phyloP scores from a whole-genome alignment of 2,888 invertebrate genomes.

The Lobophora halterata region DNA sequence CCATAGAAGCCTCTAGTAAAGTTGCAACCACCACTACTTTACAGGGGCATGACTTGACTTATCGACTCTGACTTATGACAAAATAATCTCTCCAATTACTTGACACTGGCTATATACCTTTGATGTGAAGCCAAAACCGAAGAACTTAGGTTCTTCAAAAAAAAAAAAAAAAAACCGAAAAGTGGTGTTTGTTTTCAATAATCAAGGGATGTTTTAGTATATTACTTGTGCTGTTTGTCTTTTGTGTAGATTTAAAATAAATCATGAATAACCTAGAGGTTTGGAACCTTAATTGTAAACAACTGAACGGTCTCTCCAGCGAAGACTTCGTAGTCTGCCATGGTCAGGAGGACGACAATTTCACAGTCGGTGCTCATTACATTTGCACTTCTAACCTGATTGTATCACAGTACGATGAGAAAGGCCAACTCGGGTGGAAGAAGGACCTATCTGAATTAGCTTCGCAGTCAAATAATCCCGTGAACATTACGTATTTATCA shows the following conservation, averaged over 20 bases:
- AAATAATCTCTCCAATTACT: too few species aligned
- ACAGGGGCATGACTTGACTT: too few species aligned
- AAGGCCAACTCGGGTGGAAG: conserved; percentile 54
- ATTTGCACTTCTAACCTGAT: conserved; percentile 62
- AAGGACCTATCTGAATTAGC: conserved; percentile 51
- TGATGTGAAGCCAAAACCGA: too few species aligned
- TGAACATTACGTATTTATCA: conserved; percentile 62
- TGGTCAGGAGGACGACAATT: conserved; percentile 56
- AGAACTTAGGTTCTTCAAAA: too few species aligned
- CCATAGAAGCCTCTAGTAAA: too few species aligned
- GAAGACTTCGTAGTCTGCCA: conserved; percentile 50
- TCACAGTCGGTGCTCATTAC: conserved; percentile 51
- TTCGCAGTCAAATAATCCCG: conserved; percentile 67
- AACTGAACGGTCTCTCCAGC: conserved; percentile 39
- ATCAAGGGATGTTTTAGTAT: conserved; percentile 22
- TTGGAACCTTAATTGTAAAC: conserved; percentile 54
- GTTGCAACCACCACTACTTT: too few species aligned
- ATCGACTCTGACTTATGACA: too few species aligned
- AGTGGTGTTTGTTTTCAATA: neutral
- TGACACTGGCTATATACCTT: too few species aligned
- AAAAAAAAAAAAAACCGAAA: too few species aligned
- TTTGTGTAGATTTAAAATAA: conserved; percentile 18
- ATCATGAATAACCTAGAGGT: conserved; percentile 64
- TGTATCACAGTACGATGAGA: conserved; percentile 51
- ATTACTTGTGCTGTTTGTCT: conserved; percentile 2